Evolutionary conservation across 2,888 invertebrate genomes (phyloP).

Genomic region (Mantis religiosa): DNA sequence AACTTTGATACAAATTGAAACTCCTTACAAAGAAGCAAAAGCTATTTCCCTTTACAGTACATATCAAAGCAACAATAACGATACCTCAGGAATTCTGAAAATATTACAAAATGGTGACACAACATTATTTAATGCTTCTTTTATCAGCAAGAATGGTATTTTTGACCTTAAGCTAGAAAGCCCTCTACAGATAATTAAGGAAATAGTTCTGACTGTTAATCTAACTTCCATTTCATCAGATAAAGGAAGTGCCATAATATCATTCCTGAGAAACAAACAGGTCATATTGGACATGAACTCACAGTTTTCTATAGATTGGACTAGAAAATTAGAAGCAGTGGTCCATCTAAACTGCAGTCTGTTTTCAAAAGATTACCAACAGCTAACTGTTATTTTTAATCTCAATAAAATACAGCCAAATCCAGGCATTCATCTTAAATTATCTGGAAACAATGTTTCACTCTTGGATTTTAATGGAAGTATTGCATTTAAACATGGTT

Average conservation of each 20-base stretch:
- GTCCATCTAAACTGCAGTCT: background rate
- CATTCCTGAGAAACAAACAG: background rate
- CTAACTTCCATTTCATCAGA: background rate
- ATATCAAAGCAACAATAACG: background rate
- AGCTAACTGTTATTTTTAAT: background rate
- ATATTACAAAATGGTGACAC: background rate
- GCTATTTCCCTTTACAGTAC: background rate
- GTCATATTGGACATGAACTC: background rate
- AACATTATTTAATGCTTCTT: background rate
- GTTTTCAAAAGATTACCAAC: background rate
- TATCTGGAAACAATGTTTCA: background rate
- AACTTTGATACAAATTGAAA: constrained; percentile 27
- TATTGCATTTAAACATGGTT: background rate
- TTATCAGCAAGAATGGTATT: background rate
- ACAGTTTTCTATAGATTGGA: background rate
- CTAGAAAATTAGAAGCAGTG: background rate
- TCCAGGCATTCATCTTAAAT: background rate
- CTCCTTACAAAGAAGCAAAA: constrained; percentile 26
- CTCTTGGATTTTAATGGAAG: background rate
- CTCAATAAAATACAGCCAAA: background rate
- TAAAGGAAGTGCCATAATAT: background rate
- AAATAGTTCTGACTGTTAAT: background rate
- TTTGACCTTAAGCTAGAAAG: background rate
- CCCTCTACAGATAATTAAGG: background rate
- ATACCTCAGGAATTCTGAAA: background rate